Conservation (phyloP, 2,113 vertebrate species). For the Petromus typicus region DNA sequence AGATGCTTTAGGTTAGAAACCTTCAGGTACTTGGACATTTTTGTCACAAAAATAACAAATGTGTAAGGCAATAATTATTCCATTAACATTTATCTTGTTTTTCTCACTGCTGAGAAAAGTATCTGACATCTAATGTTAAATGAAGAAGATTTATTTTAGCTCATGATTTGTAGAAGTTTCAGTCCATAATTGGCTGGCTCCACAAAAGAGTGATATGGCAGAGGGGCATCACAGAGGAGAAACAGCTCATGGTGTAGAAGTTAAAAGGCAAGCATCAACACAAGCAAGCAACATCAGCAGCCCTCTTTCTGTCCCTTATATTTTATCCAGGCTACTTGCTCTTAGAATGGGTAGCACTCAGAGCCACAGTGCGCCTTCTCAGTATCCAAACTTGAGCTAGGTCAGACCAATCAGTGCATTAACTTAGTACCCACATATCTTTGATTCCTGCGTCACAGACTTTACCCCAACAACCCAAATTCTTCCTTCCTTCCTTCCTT, state of each 20-base stretch:
- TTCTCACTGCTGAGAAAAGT: too few relatives aligned
- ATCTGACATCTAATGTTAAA: not conserved
- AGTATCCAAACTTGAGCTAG: not conserved
- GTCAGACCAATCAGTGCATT: not conserved
- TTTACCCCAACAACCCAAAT: too few relatives aligned
- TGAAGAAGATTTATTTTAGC: not conserved
- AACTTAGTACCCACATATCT: not conserved
- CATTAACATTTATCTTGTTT: not conserved
- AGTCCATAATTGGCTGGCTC: not conserved
- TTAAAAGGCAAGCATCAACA: not conserved
- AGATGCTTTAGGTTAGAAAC: not conserved
- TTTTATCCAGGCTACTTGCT: not conserved
- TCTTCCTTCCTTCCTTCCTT: too few relatives aligned
- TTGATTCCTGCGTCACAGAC: not conserved
- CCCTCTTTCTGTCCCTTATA: not conserved
- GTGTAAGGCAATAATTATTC: not conserved
- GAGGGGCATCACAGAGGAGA: not conserved
- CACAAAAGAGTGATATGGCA: not conserved
- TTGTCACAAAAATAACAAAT: not conserved
- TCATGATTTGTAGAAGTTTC: not conserved
- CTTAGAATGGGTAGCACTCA: not conserved
- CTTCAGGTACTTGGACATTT: not conserved
- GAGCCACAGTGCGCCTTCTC: not conserved
- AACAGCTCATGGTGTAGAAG: not conserved
- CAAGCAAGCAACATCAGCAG: not conserved